Conservation (phyloP, 2,888 invertebrate genomes). For the Nemotelus nigrinus region DNA sequence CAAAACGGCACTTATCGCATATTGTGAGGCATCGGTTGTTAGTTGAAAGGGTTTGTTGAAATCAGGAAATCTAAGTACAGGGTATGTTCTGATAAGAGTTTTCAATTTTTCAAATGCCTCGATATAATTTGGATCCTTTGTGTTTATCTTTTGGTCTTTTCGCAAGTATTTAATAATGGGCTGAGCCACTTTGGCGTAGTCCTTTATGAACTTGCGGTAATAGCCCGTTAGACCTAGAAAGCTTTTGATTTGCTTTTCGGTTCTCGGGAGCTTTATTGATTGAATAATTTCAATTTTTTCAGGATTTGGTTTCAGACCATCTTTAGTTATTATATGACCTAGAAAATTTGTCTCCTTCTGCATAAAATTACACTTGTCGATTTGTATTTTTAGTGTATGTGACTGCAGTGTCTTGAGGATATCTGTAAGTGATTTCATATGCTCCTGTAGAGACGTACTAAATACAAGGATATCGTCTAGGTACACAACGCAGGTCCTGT, state of each 20-base stretch:
- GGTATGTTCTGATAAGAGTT: conserved; percentile 44
- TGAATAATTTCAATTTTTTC: neutral
- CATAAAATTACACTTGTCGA: neutral
- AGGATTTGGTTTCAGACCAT: neutral
- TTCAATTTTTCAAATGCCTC: conserved; percentile 50
- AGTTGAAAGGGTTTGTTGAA: conserved; percentile 43
- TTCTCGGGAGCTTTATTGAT: neutral
- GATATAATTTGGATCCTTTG: conserved; percentile 33
- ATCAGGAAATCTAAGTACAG: conserved; percentile 39
- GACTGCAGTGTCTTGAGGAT: neutral
- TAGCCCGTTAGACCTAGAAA: conserved; percentile 6
- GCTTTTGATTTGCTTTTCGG: conserved; percentile 12
- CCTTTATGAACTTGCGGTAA: neutral
- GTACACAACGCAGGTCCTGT: neutral
- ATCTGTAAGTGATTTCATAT: neutral
- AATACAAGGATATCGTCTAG: neutral
- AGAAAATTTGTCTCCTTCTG: neutral
- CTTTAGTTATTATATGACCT: conserved; percentile 1
- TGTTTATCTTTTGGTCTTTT: neutral
- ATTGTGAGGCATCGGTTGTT: conserved; percentile 45
- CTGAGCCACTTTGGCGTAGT: neutral
- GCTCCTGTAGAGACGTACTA: neutral
- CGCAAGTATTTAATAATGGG: neutral
- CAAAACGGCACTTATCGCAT: conserved; percentile 3
- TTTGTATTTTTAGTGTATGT: neutral